phyloP scores from a whole-genome alignment of 2,888 invertebrate species.

The Boloria euphrosyne region DNA sequence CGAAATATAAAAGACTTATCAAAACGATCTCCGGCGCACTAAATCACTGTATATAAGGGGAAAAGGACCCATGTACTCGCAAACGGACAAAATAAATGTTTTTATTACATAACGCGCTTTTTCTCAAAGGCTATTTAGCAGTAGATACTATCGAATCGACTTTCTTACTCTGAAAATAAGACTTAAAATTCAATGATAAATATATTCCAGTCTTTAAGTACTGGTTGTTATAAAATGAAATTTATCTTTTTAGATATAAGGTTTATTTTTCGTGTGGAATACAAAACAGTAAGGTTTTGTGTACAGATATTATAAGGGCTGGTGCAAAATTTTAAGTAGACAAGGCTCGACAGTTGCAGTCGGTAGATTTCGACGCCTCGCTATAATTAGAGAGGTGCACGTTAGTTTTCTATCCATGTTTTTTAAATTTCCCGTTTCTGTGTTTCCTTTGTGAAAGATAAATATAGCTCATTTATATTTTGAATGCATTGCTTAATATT shows the following conservation, averaged over 20 bases:
- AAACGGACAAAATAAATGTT: constrained; percentile 82
- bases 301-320: constrained; percentile 69
- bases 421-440: constrained; percentile 13
- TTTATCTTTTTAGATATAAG: constrained; percentile 43
- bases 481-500: constrained; percentile 11
- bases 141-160: constrained; percentile 44
- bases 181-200: constrained; percentile 48
- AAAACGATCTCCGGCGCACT: constrained; percentile 79
- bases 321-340: constrained; percentile 79
- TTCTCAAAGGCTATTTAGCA: constrained; percentile 71
- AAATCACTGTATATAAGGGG: constrained; percentile 81
- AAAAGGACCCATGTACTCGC: constrained; percentile 77
- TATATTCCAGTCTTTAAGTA: constrained; percentile 40
- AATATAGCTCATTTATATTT: constrained; percentile 22
- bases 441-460: constrained; percentile 17
- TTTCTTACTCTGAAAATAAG: constrained; percentile 46
- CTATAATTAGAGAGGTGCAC: constrained; percentile 34
- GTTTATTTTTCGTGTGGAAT: constrained; percentile 49
- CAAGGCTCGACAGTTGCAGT: constrained; percentile 55
- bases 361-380: constrained; percentile 56
- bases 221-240: constrained; percentile 45
- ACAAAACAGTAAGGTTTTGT: constrained; percentile 57
- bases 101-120: constrained; percentile 81
- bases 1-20: constrained; percentile 81
- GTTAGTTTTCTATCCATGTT: constrained; percentile 8